Base-by-base conservation (phyloP, 30 jellyfish, hydroid and myxozoan species). In the Turritopsis dohrnii region DNA sequence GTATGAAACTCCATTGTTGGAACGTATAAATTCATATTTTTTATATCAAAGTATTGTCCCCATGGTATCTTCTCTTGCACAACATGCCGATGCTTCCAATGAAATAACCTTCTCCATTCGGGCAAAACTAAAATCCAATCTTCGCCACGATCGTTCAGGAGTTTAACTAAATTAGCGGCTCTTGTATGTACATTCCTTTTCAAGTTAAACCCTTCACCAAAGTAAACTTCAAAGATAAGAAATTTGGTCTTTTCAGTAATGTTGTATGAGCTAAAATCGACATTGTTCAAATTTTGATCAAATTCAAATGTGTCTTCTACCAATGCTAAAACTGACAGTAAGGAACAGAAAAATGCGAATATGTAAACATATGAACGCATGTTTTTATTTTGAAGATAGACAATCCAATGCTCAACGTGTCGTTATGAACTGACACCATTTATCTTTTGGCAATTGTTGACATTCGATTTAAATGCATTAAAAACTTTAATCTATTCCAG, bases 151-250 rank as follows among this genome's bases (percentile, higher is more conserved):
- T 85, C 87, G 28, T 81, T 86, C 75, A 93, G 20, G 28, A 29
- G 71, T 85, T 93, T 88, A 26, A 93, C 90, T 18, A 93, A 88
- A 85, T 88, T 88, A n/a, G 98, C 98, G 72, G 81, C 96, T 26
- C 98, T 79, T 5, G 79, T 71, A 83, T 83, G 85, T 21, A 93
- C 98, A 85, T 88, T 96, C n/a, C 98, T 73, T 29, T 96, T 76
- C 18, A 93, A 83, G 76, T 93, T 93, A 88, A 92, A 93, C 1
- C 98, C 98, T 71, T 93, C 98, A 0, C 96, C 98, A 0, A 95
- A 93, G 84, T 93, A 88, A 16, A 93, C 98, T 18, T 86, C 98
- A 71, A 88, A 88, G 41, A 93, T 76, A 0, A 93, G 21, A 83
- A 52, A 93, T 85, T 85, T 93, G 1, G 96, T 88, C n/a, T 82